Evolutionary conservation across 2,888 invertebrate genomes (phyloP).

Genomic region (Lobophora halterata): DNA sequence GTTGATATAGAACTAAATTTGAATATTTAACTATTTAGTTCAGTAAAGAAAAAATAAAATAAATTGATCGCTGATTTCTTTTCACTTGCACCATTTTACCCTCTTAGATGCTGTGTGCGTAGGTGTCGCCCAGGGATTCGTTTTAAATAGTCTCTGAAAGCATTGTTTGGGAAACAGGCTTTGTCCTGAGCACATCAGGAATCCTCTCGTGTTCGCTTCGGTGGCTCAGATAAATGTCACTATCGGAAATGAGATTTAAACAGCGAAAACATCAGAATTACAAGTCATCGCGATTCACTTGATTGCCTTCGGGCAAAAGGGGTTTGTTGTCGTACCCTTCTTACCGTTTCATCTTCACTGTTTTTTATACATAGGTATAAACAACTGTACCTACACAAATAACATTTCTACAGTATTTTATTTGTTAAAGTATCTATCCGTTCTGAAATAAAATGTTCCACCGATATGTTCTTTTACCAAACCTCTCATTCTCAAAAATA

Average conservation of each 20-base stretch:
- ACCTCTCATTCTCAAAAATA: too few relatives aligned
- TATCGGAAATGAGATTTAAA: conserved; percentile 79
- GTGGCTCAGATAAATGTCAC: conserved; percentile 63
- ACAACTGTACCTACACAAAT: conserved; percentile 50
- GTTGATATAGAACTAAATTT: too few relatives aligned
- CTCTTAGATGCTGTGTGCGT: conserved; percentile 46
- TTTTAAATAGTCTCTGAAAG: conserved; percentile 67
- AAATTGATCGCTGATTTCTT: conserved; percentile 7
- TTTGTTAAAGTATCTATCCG: conserved; percentile 29
- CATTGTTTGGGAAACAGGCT: conserved; percentile 61
- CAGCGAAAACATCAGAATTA: conserved; percentile 76
- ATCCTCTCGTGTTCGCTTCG: conserved; percentile 65
- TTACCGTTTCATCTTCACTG: conserved; percentile 60
- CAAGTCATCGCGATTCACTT: conserved; percentile 72
- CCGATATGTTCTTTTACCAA: too few relatives aligned
- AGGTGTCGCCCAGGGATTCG: conserved; percentile 68
- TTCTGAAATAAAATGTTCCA: conserved; percentile 4
- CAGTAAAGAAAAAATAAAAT: too few relatives aligned
- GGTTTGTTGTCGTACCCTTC: conserved; percentile 63
- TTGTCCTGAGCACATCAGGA: conserved; percentile 58
- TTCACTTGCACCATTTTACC: conserved; percentile 38
- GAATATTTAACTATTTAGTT: too few relatives aligned
- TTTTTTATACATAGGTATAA: conserved; percentile 62
- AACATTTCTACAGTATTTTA: conserved; percentile 37
- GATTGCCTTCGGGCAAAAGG: conserved; percentile 73